phyloP scores from a whole-genome alignment of 2,888 invertebrate species.

The Scaptomyza parva region DNA sequence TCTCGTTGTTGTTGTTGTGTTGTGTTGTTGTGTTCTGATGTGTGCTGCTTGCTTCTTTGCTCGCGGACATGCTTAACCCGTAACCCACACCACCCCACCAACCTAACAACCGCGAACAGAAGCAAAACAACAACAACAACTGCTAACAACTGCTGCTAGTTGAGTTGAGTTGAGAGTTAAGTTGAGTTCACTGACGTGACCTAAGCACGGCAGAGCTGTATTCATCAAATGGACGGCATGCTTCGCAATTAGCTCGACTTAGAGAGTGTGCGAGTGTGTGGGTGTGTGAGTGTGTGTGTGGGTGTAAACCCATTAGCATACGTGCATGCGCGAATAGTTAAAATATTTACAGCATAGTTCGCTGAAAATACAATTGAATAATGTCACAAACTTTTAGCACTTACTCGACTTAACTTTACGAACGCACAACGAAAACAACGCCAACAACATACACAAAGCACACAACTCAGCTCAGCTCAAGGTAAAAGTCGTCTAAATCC shows the following conservation, averaged over 20 bases:
- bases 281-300: conserved; percentile 20
- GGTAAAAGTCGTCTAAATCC: too few species aligned
- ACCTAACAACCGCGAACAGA: too few species aligned
- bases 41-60: conserved; percentile 7
- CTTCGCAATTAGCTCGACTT: conserved; percentile 19
- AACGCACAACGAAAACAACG: too few species aligned
- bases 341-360: not conserved
- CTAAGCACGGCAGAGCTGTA: not conserved
- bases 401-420: not conserved
- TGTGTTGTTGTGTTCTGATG: too few species aligned
- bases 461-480: too few species aligned
- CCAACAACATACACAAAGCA: too few species aligned
- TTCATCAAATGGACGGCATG: conserved; percentile 3
- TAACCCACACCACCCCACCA: not conserved
- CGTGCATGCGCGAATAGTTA: not conserved
- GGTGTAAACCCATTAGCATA: not conserved
- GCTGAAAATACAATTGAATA: not conserved
- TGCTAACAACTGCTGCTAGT: not conserved
- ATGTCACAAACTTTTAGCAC: conserved; percentile 2
- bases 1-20: too few species aligned
- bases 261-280: conserved; percentile 17
- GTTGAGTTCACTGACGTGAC: conserved; percentile 22
- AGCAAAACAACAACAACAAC: too few species aligned
- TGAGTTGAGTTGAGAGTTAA: too few species aligned
- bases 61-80: not conserved